Evolutionary conservation across 2,113 vertebrate species (phyloP).

Genomic region (Plestiodon gilberti): DNA sequence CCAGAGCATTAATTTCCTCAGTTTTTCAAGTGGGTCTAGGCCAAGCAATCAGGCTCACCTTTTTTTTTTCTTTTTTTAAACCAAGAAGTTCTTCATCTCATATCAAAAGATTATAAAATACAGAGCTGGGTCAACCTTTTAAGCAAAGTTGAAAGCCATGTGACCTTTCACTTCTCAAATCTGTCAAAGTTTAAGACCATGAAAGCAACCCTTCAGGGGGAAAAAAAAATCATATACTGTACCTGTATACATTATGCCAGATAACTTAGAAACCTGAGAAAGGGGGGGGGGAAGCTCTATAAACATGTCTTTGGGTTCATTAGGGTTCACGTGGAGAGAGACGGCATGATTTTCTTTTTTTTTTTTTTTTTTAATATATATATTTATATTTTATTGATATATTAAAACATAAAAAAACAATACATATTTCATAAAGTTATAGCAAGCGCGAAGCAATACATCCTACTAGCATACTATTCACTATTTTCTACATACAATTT

Average conservation of each 20-base stretch:
- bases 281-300: slow-evolving; percentile 17
- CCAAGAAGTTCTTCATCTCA: not conserved
- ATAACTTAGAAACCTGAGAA: slow-evolving; percentile 38
- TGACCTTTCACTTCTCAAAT: slow-evolving; percentile 20
- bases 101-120: slow-evolving; percentile 19
- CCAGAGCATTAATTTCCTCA: not conserved
- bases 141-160: slow-evolving; percentile 9
- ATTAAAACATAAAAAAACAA: too few species aligned
- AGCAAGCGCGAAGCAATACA: too few species aligned
- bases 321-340: slow-evolving; percentile 39
- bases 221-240: slow-evolving; percentile 35
- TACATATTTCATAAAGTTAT: too few species aligned
- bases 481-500: too few species aligned
- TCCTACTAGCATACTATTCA: too few species aligned
- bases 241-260: slow-evolving; percentile 38
- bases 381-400: too few species aligned
- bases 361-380: too few species aligned
- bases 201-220: slow-evolving; percentile 41
- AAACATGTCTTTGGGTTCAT: slow-evolving; percentile 35
- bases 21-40: not conserved
- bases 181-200: slow-evolving; percentile 39
- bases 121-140: not conserved
- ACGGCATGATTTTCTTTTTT: slow-evolving; percentile 29
- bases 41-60: not conserved
- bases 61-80: too few species aligned